Conservation (phyloP, 1,140 invertebrate genomes). For the Hylaeus volcanicus region DNA sequence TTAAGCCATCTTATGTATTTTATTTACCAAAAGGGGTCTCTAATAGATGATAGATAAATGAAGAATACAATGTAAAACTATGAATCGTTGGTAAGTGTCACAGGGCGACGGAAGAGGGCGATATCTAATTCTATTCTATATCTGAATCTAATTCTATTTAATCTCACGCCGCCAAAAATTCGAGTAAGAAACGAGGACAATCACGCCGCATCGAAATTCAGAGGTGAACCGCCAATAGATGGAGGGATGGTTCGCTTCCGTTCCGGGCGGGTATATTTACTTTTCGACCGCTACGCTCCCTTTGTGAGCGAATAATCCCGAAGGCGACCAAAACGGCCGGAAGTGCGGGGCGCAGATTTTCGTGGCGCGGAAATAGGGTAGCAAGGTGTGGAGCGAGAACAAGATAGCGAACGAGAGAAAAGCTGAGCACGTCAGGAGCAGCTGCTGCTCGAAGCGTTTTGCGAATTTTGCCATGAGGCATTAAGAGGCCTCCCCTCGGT, state of each 20-base stretch:
- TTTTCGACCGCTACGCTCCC: slow-evolving; percentile 31
- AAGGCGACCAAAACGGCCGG: slow-evolving; percentile 32
- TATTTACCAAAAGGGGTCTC: no score
- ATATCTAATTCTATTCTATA: no score
- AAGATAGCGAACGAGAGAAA: slow-evolving; percentile 16
- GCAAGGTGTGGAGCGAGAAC: neutral
- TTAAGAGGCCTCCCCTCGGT: slow-evolving; percentile 17
- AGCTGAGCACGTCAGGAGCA: slow-evolving; percentile 3
- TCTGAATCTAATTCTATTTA: no score
- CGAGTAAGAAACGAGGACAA: no score
- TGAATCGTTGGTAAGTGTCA: no score
- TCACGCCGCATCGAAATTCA: neutral
- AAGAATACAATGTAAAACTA: no score
- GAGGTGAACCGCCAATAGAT: neutral
- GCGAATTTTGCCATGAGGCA: slow-evolving; percentile 48
- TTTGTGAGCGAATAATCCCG: slow-evolving; percentile 20
- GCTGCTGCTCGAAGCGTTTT: slow-evolving; percentile 47
- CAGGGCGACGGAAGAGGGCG: no score
- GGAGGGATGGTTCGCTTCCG: slow-evolving; percentile 30
- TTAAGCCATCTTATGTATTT: no score
- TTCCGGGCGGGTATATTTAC: slow-evolving; percentile 31
- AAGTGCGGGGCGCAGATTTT: slow-evolving; percentile 51
- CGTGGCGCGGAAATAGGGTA: slow-evolving; percentile 46
- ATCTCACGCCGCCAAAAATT: no score
- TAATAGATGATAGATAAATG: no score